These are phyloP conservation scores for Ornithoptera alexandrae DNA, from an alignment of 2,888 invertebrate species.

Conservation along the genomic window DNA sequence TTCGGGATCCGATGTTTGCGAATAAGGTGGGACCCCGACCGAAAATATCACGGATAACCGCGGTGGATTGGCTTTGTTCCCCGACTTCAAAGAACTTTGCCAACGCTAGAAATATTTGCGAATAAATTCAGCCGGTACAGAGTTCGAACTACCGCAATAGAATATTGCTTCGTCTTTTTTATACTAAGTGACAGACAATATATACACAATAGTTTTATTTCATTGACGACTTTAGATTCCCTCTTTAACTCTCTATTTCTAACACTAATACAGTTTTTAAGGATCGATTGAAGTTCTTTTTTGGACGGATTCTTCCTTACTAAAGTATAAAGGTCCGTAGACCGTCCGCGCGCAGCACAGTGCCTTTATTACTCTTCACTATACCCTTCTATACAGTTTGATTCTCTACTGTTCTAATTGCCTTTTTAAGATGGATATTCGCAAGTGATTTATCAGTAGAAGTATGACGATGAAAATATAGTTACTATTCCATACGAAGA, in stretches of 20 bases:
- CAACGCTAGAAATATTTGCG: slow-evolving; percentile 66
- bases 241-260: not conserved
- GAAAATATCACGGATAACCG: slow-evolving; percentile 77
- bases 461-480: too few species aligned
- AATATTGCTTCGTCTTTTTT: slow-evolving; percentile 44
- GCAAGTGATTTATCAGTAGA: too few species aligned
- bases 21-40: slow-evolving; percentile 74
- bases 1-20: slow-evolving; percentile 76
- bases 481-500: too few species aligned
- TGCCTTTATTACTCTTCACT: too few species aligned
- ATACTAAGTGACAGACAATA: slow-evolving; percentile 13
- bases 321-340: too few species aligned
- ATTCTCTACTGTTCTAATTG: too few species aligned
- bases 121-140: slow-evolving; percentile 58
- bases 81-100: slow-evolving; percentile 78
- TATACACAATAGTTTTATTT: not conserved
- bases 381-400: too few species aligned
- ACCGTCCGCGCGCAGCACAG: too few species aligned
- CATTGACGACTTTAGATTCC: not conserved
- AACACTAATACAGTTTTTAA: not conserved
- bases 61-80: slow-evolving; percentile 75
- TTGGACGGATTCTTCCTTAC: too few species aligned
- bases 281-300: too few species aligned
- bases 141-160: slow-evolving; percentile 45
- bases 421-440: too few species aligned